phyloP scores from a whole-genome alignment of 2,797 vertebrate species.

The Masticophis lateralis region DNA sequence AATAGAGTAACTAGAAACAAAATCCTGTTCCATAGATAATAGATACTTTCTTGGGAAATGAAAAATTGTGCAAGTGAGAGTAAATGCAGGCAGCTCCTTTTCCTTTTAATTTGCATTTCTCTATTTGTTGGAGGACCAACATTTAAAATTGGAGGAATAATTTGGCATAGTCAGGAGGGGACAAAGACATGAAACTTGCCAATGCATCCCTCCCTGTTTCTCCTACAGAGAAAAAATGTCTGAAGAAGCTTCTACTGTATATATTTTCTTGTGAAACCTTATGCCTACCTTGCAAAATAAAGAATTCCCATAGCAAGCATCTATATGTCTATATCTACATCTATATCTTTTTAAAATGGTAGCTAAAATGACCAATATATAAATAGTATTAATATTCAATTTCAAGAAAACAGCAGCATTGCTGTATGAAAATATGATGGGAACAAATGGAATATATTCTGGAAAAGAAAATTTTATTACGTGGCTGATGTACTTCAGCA shows the following conservation, averaged over 20 bases:
- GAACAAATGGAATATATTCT: not conserved
- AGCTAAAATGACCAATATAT: not conserved
- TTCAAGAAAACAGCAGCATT: conserved; percentile 4
- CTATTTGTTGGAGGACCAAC: not conserved
- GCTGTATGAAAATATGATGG: not conserved
- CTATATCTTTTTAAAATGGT: not conserved
- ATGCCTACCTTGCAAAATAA: not conserved
- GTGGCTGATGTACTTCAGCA: not conserved
- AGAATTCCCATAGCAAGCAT: not conserved
- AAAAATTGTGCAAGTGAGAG: not conserved
- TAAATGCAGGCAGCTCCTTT: not conserved
- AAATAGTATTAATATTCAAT: not conserved
- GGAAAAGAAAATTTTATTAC: not conserved
- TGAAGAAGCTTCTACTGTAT: not conserved
- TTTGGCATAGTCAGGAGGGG: not conserved
- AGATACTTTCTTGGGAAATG: not conserved
- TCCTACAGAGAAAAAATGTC: not conserved
- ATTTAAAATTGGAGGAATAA: not conserved
- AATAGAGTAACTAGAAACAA: not conserved
- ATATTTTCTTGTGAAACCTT: not conserved
- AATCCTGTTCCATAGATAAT: not conserved
- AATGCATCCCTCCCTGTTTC: not conserved
- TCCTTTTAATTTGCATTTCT: not conserved
- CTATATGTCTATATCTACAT: not conserved
- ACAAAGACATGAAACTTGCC: not conserved